Conservation (phyloP, 1,140 invertebrate species). For the Tetramorium alpestre region DNA sequence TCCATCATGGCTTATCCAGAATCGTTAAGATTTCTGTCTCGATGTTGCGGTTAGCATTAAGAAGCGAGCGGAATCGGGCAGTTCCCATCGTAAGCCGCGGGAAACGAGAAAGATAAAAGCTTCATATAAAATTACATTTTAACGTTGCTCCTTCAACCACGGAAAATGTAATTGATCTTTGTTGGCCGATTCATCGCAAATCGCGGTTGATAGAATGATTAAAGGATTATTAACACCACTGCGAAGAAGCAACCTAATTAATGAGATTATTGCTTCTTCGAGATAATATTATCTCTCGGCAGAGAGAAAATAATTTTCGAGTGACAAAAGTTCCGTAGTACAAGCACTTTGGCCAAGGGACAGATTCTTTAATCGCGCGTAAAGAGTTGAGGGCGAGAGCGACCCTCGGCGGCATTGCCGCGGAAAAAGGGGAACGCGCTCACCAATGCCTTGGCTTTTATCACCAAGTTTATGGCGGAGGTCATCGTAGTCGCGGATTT, state of each 20-base stretch:
- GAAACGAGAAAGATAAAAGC: conserved; percentile 27
- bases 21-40: conserved; percentile 77
- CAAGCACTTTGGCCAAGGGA: conserved; percentile 36
- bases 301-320: conserved; percentile 40
- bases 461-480: conserved; percentile 47
- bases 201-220: conserved; percentile 14
- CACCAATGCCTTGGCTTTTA: conserved; percentile 36
- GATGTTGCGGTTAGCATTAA: conserved; percentile 58
- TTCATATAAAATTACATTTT: conserved; percentile 35
- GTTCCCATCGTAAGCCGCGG: not conserved
- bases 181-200: not conserved
- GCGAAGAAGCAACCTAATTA: not conserved
- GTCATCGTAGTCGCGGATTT: conserved; percentile 58
- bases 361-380: conserved; percentile 56
- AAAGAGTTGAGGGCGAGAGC: conserved; percentile 49
- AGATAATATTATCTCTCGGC: conserved; percentile 15
- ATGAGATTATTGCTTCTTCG: not conserved
- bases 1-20: conserved; percentile 42
- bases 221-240: not conserved
- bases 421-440: not conserved
- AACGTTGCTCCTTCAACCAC: not conserved
- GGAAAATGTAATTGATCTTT: not conserved
- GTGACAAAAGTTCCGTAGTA: conserved; percentile 41
- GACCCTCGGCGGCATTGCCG: conserved; percentile 21
- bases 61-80: conserved; percentile 14